phyloP scores from a whole-genome alignment of 2,797 vertebrate species.

The Momotus momota region DNA sequence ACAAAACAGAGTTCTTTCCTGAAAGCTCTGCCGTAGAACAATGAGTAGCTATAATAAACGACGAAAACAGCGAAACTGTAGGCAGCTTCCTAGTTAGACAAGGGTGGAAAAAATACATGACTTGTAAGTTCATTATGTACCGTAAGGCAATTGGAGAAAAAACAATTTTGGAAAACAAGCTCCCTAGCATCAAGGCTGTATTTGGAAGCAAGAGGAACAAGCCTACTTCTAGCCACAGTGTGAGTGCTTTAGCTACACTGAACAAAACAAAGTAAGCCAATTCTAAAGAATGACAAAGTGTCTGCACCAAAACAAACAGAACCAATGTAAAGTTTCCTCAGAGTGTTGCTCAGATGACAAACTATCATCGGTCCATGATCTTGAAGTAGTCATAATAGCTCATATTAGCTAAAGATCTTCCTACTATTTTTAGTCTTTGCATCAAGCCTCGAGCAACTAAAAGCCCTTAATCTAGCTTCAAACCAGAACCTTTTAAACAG shows the following conservation, averaged over 20 bases:
- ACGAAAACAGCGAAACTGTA: background rate
- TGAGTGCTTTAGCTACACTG: background rate
- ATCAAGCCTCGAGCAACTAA: background rate
- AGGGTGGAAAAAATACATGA: background rate
- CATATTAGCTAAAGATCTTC: background rate
- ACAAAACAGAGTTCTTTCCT: background rate
- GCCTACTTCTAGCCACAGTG: background rate
- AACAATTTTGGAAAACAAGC: background rate
- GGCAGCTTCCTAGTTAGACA: background rate
- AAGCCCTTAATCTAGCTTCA: background rate
- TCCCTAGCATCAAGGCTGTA: background rate
- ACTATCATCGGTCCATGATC: background rate
- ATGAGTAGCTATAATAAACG: background rate
- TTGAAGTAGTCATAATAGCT: background rate
- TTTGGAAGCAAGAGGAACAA: background rate
- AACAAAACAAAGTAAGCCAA: background rate
- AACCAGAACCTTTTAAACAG: background rate
- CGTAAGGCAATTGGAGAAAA: background rate
- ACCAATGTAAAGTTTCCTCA: background rate
- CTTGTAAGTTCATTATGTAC: background rate
- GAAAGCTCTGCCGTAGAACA: background rate
- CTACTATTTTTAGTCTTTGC: background rate
- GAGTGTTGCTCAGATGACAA: background rate
- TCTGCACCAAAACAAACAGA: background rate
- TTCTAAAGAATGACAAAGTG: background rate